Percentiles rank a stretch among this genome's conserved stretches.
Evolutionary conservation across 1,140 invertebrate species (phyloP).

Genomic region (Drosophila parabipectinata): DNA sequence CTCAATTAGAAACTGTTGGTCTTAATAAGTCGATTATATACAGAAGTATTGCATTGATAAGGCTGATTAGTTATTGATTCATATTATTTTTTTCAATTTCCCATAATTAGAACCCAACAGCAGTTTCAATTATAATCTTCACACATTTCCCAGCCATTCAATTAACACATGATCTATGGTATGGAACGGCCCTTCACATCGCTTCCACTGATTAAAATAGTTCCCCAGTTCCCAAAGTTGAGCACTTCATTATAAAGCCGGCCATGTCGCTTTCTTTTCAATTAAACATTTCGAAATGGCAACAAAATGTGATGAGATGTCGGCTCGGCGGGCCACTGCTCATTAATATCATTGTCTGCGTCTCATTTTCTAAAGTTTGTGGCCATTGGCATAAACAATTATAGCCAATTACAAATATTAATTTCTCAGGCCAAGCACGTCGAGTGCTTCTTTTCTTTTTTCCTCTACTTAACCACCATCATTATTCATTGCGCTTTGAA

Average conservation of each 20-base stretch:
- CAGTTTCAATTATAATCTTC: slow-evolving; percentile 34
- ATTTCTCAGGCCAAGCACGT: slow-evolving; percentile 76
- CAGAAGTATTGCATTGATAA: not conserved
- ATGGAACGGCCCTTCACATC: slow-evolving; percentile 8
- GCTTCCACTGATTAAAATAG: slow-evolving; percentile 51
- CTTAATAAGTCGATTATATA: slow-evolving; percentile 23
- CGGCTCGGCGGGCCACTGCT: slow-evolving; percentile 9
- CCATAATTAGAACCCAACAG: slow-evolving; percentile 2
- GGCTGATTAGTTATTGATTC: not conserved
- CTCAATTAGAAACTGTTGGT: slow-evolving; percentile 53
- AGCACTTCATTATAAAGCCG: slow-evolving; percentile 60
- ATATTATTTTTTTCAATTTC: slow-evolving; percentile 15
- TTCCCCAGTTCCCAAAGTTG: slow-evolving; percentile 52
- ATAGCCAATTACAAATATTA: slow-evolving; percentile 82
- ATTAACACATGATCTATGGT: slow-evolving; percentile 47
- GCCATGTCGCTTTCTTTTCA: slow-evolving; percentile 72
- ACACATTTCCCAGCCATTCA: slow-evolving; percentile 43
- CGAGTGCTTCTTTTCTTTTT: slow-evolving; percentile 57
- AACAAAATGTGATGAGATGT: slow-evolving; percentile 39
- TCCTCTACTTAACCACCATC: slow-evolving; percentile 58
- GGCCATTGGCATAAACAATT: slow-evolving; percentile 73
- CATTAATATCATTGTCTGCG: slow-evolving; percentile 58
- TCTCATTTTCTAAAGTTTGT: slow-evolving; percentile 30
- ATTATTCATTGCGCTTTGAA: slow-evolving; percentile 79
- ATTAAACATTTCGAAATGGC: slow-evolving; percentile 69